Percentiles rank a stretch among this genome's conserved stretches.
These are phyloP conservation scores for Melieria omissa DNA, from an alignment of 2,888 invertebrate species.

Conservation along the genomic window DNA sequence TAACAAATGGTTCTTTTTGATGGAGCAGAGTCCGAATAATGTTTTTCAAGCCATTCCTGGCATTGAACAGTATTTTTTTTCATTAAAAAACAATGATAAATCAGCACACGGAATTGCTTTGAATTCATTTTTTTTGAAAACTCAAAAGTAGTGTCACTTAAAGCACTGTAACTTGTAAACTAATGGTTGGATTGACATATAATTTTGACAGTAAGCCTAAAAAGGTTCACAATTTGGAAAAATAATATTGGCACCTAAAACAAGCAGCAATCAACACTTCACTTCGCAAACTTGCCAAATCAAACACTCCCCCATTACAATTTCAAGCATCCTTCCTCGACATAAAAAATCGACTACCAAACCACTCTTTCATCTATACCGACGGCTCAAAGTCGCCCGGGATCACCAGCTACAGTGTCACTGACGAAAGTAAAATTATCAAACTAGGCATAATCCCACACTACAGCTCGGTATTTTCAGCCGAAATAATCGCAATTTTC, in stretches of 20 bases:
- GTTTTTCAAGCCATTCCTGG: no score
- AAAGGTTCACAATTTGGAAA: no score
- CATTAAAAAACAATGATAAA: no score
- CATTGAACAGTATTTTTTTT: no score
- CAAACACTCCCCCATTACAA: background rate
- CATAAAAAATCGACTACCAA: slow-evolving; percentile 3
- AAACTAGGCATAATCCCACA: background rate
- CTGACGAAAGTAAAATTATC: background rate
- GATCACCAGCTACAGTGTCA: background rate
- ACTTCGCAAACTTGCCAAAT: background rate
- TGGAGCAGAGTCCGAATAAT: no score
- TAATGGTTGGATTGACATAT: no score
- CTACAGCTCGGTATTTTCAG: slow-evolving; percentile 7
- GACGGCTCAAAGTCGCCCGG: background rate
- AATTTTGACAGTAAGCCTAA: no score
- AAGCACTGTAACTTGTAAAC: no score
- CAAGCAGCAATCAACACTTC: background rate
- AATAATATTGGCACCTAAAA: background rate
- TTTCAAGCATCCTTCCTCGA: background rate
- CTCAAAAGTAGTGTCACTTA: no score
- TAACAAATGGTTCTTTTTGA: no score
- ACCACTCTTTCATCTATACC: background rate
- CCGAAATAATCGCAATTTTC: slow-evolving; percentile 7
- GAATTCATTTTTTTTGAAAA: no score
- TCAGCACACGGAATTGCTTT: no score